Evolutionary conservation across 2,888 invertebrate genomes (phyloP), one percentile per base, ranked within the genome.

Genomic region (Dolichomitus sp.): DNA sequence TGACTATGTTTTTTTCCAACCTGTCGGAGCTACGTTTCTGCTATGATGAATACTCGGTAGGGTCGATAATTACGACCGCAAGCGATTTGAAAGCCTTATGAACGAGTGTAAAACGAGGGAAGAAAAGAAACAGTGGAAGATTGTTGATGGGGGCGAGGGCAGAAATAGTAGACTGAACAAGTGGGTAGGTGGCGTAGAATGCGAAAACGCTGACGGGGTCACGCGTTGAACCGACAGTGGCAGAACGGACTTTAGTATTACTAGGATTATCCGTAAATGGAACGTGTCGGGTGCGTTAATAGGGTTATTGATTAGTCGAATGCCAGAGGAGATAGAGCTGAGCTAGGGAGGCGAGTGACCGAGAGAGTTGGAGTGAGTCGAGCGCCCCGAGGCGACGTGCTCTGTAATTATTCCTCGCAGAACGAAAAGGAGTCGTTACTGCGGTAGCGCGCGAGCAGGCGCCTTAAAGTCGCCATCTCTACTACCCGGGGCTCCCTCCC

Each of bases 341-440:
- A 45, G 73, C 19, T 52, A n/a, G 30, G 19, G n/a, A 54, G 74
- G 76, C 57, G 61, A 73, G 30, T 40, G 69, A 45, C 33, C n/a
- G 48, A 61, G 40, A 63, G 27, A 50, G 66, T 30, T n/a, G 54
- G 69, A 69, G 54, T 23, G 74, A 63, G 80, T 45, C 65, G 66
- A 69, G 76, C 69, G 80, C 76, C 83, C 80, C 40, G 77, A 69
- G 84, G 85, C 78, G 84, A 84, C 82, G 83, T 77, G 82, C 84
- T 87, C 87, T 88, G 87, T 90, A 90, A 90, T 90, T 90, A 90
- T 85, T 84, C 76, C 80, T 84, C 78, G 84, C 84, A 82, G 83
- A 88, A 88, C 84, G 86, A 89, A 88, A 89, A 89, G 86, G 80
- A 88, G 85, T 89, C 87, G 89, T 88, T 90, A 88, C 84, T 80